Conservation (phyloP, 2,888 invertebrate genomes). For the Melangyna quadrimaculata region DNA sequence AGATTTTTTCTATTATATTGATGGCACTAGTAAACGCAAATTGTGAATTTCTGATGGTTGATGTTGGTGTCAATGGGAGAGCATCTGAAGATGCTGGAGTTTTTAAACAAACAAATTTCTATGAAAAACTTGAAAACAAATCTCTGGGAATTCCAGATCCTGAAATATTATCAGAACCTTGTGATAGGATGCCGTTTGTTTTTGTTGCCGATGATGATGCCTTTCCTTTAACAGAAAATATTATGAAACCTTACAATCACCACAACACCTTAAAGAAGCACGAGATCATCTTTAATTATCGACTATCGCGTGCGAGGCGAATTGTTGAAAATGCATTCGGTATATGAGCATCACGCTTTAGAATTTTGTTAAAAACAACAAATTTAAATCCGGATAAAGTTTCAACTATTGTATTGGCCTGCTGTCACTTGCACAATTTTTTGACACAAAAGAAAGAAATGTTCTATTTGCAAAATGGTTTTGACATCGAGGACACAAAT, state of each 20-base stretch:
- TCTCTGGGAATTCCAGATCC: constrained; percentile 2
- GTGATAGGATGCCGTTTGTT: constrained; percentile 25
- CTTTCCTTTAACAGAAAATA: constrained; percentile 50
- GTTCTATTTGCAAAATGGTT: not conserved
- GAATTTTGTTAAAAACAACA: not conserved
- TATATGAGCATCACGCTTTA: constrained; percentile 20
- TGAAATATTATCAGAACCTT: constrained; percentile 1
- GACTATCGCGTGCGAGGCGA: constrained; percentile 28
- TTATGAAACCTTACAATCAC: constrained; percentile 40
- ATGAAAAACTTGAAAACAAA: constrained; percentile 11
- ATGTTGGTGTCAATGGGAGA: constrained; percentile 11
- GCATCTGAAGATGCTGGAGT: constrained; percentile 6
- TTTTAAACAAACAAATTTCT: constrained; percentile 11
- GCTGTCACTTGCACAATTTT: not conserved
- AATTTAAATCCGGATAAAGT: not conserved
- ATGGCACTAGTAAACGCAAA: too few relatives aligned
- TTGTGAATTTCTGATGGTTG: constrained; percentile 32
- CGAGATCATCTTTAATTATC: constrained; percentile 26
- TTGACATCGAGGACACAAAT: constrained; percentile 15
- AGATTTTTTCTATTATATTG: constrained; percentile 38
- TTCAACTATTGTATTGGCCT: not conserved
- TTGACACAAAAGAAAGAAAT: not conserved
- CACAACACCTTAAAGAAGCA: constrained; percentile 29
- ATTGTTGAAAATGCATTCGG: constrained; percentile 61
- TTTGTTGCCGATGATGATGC: constrained; percentile 55